These are phyloP conservation scores for Atta texana DNA, from an alignment of 1,140 invertebrate genomes.

Conservation along the genomic window DNA sequence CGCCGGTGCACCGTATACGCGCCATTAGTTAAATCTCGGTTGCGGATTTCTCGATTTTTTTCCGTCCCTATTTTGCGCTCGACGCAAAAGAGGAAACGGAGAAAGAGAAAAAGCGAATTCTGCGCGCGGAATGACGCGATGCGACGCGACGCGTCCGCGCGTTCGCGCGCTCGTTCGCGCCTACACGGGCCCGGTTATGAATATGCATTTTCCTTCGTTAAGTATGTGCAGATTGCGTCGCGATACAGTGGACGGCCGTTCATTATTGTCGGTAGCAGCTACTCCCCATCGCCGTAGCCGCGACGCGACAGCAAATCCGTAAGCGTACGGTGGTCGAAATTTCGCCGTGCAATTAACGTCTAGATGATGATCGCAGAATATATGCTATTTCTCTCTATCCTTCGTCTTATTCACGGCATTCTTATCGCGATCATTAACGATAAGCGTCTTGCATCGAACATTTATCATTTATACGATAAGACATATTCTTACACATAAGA, in stretches of 20 bases:
- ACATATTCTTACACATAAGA: background rate
- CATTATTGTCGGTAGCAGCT: slow-evolving; percentile 85
- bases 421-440: too few species aligned
- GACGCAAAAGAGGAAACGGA: slow-evolving; percentile 43
- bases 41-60: slow-evolving; percentile 61
- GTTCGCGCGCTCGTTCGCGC: slow-evolving; percentile 76
- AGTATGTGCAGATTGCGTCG: slow-evolving; percentile 86
- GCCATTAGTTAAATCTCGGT: slow-evolving; percentile 65
- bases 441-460: background rate
- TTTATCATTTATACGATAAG: background rate
- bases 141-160: slow-evolving; percentile 71
- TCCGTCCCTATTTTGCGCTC: slow-evolving; percentile 33
- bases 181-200: slow-evolving; percentile 80
- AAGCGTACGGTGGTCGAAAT: slow-evolving; percentile 76
- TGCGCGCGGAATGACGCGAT: slow-evolving; percentile 73
- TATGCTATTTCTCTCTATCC: background rate
- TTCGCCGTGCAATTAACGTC: slow-evolving; percentile 81
- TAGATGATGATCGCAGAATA: slow-evolving; percentile 78
- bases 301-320: slow-evolving; percentile 78
- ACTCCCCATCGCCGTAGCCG: slow-evolving; percentile 74
- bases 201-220: slow-evolving; percentile 86
- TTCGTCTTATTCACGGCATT: slow-evolving; percentile 3
- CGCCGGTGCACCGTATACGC: slow-evolving; percentile 14
- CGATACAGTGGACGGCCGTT: slow-evolving; percentile 85
- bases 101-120: slow-evolving; percentile 74